Evolutionary conservation across 2,888 invertebrate genomes (phyloP).

Genomic region (Drosophila testacea): DNA sequence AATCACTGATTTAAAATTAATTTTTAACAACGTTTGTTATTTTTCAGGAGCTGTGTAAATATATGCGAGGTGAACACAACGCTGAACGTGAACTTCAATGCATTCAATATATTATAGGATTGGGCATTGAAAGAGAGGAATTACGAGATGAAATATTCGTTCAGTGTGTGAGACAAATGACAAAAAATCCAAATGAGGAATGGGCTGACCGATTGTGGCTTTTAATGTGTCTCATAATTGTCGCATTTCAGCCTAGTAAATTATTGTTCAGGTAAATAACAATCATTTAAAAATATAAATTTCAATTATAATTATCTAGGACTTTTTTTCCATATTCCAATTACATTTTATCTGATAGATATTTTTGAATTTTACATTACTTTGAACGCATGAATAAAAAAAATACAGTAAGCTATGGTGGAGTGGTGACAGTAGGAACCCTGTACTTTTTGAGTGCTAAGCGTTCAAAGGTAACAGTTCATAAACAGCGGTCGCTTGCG

Average conservation of each 20-base stretch:
- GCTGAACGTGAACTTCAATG: slow-evolving; percentile 92
- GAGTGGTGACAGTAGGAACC: no score
- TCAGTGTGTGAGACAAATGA: slow-evolving; percentile 94
- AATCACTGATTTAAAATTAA: no score
- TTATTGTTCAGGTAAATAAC: slow-evolving; percentile 80
- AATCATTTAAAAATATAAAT: background rate
- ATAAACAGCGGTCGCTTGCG: no score
- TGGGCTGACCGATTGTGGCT: slow-evolving; percentile 95
- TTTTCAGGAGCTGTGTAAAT: slow-evolving; percentile 93
- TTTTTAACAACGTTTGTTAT: background rate
- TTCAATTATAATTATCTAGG: background rate
- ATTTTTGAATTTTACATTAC: no score
- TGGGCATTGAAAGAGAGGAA: slow-evolving; percentile 96
- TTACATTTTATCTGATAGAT: no score
- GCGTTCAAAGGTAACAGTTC: no score
- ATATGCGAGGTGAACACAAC: slow-evolving; percentile 95
- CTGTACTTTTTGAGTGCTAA: no score
- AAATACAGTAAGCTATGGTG: no score
- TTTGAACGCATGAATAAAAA: no score
- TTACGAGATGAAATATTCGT: slow-evolving; percentile 96
- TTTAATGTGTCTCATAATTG: slow-evolving; percentile 94
- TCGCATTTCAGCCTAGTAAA: slow-evolving; percentile 93
- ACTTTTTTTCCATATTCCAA: background rate
- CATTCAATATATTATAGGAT: slow-evolving; percentile 93
- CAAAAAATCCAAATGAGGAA: slow-evolving; percentile 94